A percentile compares a stretch with the other conserved stretches of the same genome.
Conservation (phyloP, 1,140 invertebrate genomes). For the Orchesella cincta region DNA sequence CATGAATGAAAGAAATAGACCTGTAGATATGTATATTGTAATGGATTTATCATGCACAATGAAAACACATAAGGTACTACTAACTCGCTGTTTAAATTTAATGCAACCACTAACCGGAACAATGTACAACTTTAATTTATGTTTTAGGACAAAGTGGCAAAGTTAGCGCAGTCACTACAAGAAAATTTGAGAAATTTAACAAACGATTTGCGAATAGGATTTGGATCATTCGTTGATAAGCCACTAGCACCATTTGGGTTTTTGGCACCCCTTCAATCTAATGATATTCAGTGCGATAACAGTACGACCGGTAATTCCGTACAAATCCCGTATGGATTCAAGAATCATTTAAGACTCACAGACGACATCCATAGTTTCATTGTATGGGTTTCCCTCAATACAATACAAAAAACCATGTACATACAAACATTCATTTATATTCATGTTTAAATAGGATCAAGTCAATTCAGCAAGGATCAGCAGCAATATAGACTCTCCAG, state of each 20-base stretch:
- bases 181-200: constrained; percentile 40
- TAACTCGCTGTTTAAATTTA: not conserved
- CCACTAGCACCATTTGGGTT: constrained; percentile 30
- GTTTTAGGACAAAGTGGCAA: constrained; percentile 27
- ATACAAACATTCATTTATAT: not conserved
- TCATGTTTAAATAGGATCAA: not conserved
- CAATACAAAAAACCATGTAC: not conserved
- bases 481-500: constrained; percentile 7
- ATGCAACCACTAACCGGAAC: too few relatives aligned
- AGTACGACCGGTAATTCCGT: not conserved
- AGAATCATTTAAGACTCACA: constrained; percentile 36
- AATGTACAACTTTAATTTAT: not conserved
- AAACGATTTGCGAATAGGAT: constrained; percentile 34
- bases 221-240: constrained; percentile 46
- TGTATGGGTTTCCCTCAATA: constrained; percentile 26
- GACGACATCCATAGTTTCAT: constrained; percentile 17
- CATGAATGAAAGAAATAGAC: constrained; percentile 64
- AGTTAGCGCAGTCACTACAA: constrained; percentile 22
- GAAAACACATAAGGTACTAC: constrained; percentile 62
- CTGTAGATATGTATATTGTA: constrained; percentile 68
- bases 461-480: not conserved
- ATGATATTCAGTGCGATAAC: not conserved
- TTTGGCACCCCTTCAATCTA: not conserved
- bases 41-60: constrained; percentile 70
- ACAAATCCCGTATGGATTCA: constrained; percentile 25